Percentiles rank a stretch among this genome's conserved stretches.
Evolutionary conservation across 2,113 vertebrate species (phyloP).

Genomic region (Talpa occidentalis): DNA sequence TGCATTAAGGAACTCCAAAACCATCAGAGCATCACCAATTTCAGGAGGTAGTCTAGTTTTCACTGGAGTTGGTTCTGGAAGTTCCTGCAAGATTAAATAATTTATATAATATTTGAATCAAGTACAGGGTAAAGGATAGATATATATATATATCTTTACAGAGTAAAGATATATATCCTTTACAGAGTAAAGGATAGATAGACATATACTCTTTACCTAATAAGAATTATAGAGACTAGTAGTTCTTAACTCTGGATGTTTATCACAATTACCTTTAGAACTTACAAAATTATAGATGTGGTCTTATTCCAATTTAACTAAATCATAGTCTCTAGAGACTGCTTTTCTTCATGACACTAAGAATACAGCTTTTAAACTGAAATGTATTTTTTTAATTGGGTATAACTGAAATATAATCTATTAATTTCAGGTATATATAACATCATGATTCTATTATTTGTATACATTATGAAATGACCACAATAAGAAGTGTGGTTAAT

Average conservation of each 20-base stretch:
- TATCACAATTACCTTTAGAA: slow-evolving; percentile 20
- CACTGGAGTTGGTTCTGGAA: slow-evolving; percentile 93
- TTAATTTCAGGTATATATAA: neutral
- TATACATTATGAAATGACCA: neutral
- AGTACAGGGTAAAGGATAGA: no score
- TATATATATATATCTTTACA: no score
- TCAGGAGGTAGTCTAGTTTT: slow-evolving; percentile 94
- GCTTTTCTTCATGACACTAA: slow-evolving; percentile 36
- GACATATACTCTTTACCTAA: neutral
- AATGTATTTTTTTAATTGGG: neutral
- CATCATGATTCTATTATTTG: neutral
- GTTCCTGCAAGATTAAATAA: slow-evolving; percentile 88
- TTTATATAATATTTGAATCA: slow-evolving; percentile 41
- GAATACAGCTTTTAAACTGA: slow-evolving; percentile 12
- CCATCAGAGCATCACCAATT: slow-evolving; percentile 97
- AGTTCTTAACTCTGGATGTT: neutral
- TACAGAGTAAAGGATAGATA: neutral
- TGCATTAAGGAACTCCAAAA: slow-evolving; percentile 96
- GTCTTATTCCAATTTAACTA: slow-evolving; percentile 34
- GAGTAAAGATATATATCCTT: no score
- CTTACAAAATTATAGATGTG: slow-evolving; percentile 25
- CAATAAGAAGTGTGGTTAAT: neutral
- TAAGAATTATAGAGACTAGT: slow-evolving; percentile 22
- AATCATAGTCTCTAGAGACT: neutral
- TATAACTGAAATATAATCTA: neutral